A percentile compares a stretch with the other conserved stretches of the same genome.
Evolutionary conservation across 2,888 invertebrate genomes (phyloP).

Genomic region (Troides oblongomaculatus): DNA sequence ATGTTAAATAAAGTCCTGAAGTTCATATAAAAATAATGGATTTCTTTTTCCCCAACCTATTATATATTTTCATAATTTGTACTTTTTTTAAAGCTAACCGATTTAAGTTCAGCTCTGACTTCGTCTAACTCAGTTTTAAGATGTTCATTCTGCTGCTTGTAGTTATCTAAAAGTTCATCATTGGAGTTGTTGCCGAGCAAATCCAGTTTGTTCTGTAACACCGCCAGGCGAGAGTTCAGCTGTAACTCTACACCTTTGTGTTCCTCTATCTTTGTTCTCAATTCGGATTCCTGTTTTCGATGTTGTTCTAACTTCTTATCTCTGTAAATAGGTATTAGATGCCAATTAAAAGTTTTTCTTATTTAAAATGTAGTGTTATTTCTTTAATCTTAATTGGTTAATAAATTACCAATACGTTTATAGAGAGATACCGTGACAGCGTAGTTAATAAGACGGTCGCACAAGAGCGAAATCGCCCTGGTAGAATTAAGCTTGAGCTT

Average conservation of each 20-base stretch:
- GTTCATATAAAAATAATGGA: too few species aligned
- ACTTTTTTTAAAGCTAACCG: constrained; percentile 43
- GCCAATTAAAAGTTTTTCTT: not conserved
- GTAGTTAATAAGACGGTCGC: too few species aligned
- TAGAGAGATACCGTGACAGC: too few species aligned
- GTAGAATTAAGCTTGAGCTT: too few species aligned
- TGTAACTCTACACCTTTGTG: constrained; percentile 68
- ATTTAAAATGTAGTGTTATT: not conserved
- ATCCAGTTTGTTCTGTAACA: constrained; percentile 65
- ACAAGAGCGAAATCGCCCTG: too few species aligned
- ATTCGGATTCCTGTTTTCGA: constrained; percentile 65
- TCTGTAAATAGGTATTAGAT: constrained; percentile 38
- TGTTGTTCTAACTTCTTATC: constrained; percentile 68
- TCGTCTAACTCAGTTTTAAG: constrained; percentile 58
- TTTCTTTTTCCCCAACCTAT: too few species aligned
- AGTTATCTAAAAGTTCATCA: constrained; percentile 56
- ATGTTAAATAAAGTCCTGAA: too few species aligned
- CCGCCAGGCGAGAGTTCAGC: constrained; percentile 60
- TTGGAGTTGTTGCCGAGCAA: constrained; percentile 55
- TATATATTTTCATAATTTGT: not conserved
- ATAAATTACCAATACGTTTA: not conserved
- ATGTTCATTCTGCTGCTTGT: constrained; percentile 60
- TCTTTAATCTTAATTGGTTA: not conserved
- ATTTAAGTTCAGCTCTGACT: constrained; percentile 60
- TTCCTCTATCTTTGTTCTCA: constrained; percentile 61